Base-by-base conservation (phyloP, 2,888 invertebrate species). In the Zygothrica quintamaculata region DNA sequence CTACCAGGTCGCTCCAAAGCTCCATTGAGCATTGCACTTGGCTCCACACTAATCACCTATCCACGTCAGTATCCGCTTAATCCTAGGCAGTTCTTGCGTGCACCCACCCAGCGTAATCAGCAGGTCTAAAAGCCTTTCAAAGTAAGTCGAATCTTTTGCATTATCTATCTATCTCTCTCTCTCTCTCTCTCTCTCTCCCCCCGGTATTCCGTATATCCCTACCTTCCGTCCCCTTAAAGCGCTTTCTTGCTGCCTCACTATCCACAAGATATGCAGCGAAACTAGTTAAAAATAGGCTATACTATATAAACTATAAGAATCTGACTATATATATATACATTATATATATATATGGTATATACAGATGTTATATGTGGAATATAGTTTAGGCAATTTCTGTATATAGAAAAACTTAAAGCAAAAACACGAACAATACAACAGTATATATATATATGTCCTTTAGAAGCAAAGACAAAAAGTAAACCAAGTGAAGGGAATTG, bases 1-100 rank as follows among this genome's bases (percentile, higher is more conserved):
- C 92, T 98, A 77, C 98, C 98, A 0, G 98, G 98, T 29, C 97
- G 96, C 1, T 92, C 93, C 26, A 93, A 94, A 73, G 96, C 96
- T 40, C 95, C 96, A 0, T 94, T 95, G 22, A 94, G 95, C 77
- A 92, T 97, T 75, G 95, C 96, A 26, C 92, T 97, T 59, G 97
- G 95, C 46, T 97, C 97, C 56, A 95, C 96, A 6, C 92, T 97
- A 62, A 95, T 96, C 43, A 73, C 90, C 26, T 89, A 90, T 72
- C 87, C 91, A 33, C 82, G 91, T 37, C 89, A 92, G 48, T 92
- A 93, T 88, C 93, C 93, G 15, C 89, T 92, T 3, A 90, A 89
- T 73, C 92, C 93, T 69, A 92, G 93, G 47, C 80, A 89, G n/a
- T 89, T 87, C 47, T 86, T 88, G 68, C 78, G 89, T 18, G 56